These are phyloP conservation scores for Nomada flava DNA, from an alignment of 2,888 invertebrate genomes.

Conservation along the genomic window DNA sequence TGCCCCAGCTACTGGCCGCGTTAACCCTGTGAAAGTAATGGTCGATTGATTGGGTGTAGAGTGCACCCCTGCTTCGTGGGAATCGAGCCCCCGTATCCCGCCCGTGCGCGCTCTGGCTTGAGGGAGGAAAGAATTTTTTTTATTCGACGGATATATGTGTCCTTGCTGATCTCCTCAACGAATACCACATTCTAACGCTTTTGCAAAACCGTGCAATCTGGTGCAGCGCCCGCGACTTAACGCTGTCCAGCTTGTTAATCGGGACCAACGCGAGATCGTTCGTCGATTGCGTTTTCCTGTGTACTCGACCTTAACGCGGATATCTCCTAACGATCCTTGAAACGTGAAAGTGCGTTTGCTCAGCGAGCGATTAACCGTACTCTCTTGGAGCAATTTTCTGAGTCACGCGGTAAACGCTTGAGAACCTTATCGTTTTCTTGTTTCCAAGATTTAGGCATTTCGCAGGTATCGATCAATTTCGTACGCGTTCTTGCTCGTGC, in stretches of 20 bases:
- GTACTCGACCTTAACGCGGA: not conserved
- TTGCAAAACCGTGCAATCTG: not conserved
- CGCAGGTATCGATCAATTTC: not conserved
- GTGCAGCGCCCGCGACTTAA: slow-evolving; percentile 20
- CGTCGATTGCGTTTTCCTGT: not conserved
- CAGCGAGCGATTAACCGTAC: slow-evolving; percentile 1
- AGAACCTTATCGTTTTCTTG: slow-evolving; percentile 19
- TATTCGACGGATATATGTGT: slow-evolving; percentile 26
- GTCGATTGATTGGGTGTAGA: slow-evolving; percentile 55
- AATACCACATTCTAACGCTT: not conserved
- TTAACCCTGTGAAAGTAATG: slow-evolving; percentile 58
- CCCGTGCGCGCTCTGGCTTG: slow-evolving; percentile 15
- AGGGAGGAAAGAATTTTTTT: slow-evolving; percentile 31
- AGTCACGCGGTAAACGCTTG: slow-evolving; percentile 34
- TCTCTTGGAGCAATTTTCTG: slow-evolving; percentile 2
- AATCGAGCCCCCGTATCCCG: slow-evolving; percentile 39
- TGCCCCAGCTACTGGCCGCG: slow-evolving; percentile 24
- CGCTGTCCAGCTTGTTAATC: not conserved
- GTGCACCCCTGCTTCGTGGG: slow-evolving; percentile 50
- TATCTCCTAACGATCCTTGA: not conserved
- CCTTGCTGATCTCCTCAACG: slow-evolving; percentile 38
- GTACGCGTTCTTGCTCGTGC: not conserved
- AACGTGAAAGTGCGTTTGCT: slow-evolving; percentile 16
- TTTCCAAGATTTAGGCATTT: slow-evolving; percentile 12
- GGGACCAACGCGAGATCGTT: not conserved